Conservation (phyloP, 2,113 vertebrate genomes). For the Callipepla squamata region DNA sequence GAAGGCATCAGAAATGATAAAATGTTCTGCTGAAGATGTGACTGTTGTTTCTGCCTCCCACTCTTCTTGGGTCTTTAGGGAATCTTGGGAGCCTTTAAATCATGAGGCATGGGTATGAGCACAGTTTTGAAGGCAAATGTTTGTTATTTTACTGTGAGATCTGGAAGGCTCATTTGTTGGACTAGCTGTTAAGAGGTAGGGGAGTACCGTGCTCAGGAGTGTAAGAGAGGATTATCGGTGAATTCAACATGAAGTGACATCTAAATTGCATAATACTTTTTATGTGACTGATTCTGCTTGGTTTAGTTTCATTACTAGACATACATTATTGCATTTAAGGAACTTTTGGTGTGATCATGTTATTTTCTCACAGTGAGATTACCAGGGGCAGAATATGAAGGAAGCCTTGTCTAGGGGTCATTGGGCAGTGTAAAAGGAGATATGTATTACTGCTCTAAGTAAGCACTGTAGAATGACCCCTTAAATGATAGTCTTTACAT, state of each 20-base stretch:
- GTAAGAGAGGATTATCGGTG: not conserved
- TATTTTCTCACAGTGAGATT: not conserved
- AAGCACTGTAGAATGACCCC: not conserved
- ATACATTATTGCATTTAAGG: not conserved
- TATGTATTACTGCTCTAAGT: not conserved
- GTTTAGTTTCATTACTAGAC: not conserved
- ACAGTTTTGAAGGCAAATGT: constrained; percentile 43
- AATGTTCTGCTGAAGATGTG: constrained; percentile 14
- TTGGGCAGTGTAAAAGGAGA: not conserved
- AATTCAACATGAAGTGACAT: not conserved
- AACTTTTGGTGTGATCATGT: not conserved
- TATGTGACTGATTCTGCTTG: not conserved
- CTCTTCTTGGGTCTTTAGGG: constrained; percentile 16
- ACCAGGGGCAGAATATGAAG: not conserved
- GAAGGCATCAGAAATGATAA: not conserved
- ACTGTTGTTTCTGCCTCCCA: constrained; percentile 14
- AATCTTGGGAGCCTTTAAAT: constrained; percentile 28
- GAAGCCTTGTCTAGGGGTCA: not conserved
- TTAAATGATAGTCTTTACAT: not conserved
- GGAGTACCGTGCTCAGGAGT: not conserved
- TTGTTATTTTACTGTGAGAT: not conserved
- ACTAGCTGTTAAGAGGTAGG: not conserved
- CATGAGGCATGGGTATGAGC: not conserved
- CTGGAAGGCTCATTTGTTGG: constrained; percentile 1
- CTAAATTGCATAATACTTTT: not conserved